Percentiles rank a stretch among this genome's conserved stretches.
phyloP scores from a whole-genome alignment of 2,113 vertebrate genomes.

The Dendropsophus ebraccatus region DNA sequence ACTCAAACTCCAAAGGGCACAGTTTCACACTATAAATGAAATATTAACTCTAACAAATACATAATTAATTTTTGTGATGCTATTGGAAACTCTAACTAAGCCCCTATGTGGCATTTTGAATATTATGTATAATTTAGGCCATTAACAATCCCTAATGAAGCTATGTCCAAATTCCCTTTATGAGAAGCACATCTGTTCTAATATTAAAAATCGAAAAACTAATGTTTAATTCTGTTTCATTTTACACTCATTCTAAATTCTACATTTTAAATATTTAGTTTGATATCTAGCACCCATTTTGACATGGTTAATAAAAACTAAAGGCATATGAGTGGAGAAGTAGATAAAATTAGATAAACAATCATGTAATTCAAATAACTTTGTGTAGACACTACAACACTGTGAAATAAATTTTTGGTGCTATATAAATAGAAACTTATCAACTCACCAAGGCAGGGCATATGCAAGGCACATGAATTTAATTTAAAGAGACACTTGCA shows the following conservation, averaged over 20 bases:
- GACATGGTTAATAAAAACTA: not conserved
- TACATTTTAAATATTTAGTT: conserved; percentile 14
- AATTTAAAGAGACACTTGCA: too few species aligned
- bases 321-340: not conserved
- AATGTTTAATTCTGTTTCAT: conserved; percentile 55
- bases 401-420: not conserved
- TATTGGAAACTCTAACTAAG: conserved; percentile 22
- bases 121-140: conserved; percentile 57
- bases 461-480: too few species aligned
- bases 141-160: conserved; percentile 51
- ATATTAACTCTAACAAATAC: conserved; percentile 42
- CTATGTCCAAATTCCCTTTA: conserved; percentile 48
- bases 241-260: not conserved
- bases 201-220: conserved; percentile 46
- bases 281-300: conserved; percentile 22
- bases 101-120: conserved; percentile 30
- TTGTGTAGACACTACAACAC: not conserved
- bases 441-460: too few species aligned
- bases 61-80: conserved; percentile 48
- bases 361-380: not conserved
- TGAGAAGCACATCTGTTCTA: conserved; percentile 53
- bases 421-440: not conserved
- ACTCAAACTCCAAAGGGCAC: not conserved
- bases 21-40: conserved; percentile 21
- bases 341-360: conserved; percentile 15